A percentile compares a stretch with the other conserved stretches of the same genome.
These are phyloP conservation scores for Hozukius guyotensis DNA, from an alignment of 2,797 vertebrate species.

Conservation along the genomic window DNA sequence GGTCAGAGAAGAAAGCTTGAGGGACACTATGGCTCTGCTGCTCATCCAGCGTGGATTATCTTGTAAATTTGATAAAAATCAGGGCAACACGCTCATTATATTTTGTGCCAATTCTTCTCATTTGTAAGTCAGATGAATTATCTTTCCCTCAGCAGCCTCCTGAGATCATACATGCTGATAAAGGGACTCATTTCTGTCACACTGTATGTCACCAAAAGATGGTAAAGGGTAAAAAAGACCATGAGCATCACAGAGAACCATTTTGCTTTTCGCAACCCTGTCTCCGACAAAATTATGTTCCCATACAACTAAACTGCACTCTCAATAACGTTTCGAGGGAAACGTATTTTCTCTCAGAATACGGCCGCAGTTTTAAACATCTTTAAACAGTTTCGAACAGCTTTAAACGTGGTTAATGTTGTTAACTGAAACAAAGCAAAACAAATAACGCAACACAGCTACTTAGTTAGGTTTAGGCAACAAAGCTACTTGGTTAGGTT, in stretches of 20 bases:
- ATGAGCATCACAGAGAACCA: neutral
- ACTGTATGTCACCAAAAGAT: neutral
- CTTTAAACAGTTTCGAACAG: too few species aligned
- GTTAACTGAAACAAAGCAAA: too few species aligned
- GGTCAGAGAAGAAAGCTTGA: slow-evolving; percentile 29
- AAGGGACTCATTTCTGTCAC: neutral
- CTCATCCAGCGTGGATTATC: slow-evolving; percentile 28
- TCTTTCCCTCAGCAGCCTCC: slow-evolving; percentile 29
- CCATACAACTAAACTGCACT: too few species aligned
- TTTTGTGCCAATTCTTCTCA: slow-evolving; percentile 49
- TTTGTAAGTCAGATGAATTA: slow-evolving; percentile 63
- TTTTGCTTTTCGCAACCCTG: neutral
- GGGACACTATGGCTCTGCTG: slow-evolving; percentile 26
- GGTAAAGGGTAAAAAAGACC: neutral
- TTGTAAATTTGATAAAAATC: slow-evolving; percentile 51
- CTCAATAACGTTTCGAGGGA: too few species aligned
- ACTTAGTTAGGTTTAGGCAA: too few species aligned
- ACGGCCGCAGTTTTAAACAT: too few species aligned
- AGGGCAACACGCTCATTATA: slow-evolving; percentile 47
- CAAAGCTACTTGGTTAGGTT: too few species aligned
- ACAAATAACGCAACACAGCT: too few species aligned
- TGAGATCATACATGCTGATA: slow-evolving; percentile 11
- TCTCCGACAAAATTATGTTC: too few species aligned
- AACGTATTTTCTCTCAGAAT: fast-evolving
- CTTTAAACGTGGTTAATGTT: too few species aligned